Percentiles rank a stretch among this genome's conserved stretches.
Conservation (phyloP, 2,888 invertebrate genomes). For the Drosophila quinaria region DNA sequence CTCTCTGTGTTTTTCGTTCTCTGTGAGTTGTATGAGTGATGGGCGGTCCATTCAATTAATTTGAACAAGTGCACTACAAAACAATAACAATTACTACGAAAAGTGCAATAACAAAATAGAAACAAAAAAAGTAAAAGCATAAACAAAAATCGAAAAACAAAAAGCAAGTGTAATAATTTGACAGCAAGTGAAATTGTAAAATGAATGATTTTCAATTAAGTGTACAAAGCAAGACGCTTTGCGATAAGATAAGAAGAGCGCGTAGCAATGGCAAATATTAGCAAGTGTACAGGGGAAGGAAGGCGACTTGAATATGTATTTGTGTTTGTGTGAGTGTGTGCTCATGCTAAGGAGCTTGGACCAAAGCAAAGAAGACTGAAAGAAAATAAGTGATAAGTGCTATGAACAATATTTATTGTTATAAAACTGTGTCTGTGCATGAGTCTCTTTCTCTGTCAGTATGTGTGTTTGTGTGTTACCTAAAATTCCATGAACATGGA, state of each 20-base stretch:
- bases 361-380: constrained; percentile 48
- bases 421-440: constrained; percentile 19
- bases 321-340: constrained; percentile 15
- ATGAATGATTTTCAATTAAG: constrained; percentile 76
- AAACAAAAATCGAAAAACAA: constrained; percentile 42
- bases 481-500: constrained; percentile 47
- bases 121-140: constrained; percentile 33
- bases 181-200: constrained; percentile 63
- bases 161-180: constrained; percentile 57
- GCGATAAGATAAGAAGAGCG: constrained; percentile 69
- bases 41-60: constrained; percentile 68
- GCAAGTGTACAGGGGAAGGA: constrained; percentile 59
- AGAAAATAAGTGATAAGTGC: constrained; percentile 55
- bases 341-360: constrained; percentile 51
- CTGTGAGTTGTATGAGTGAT: constrained; percentile 41
- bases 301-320: constrained; percentile 14
- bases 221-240: constrained; percentile 53
- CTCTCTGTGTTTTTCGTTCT: constrained; percentile 29
- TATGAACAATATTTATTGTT: constrained; percentile 56
- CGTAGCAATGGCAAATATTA: constrained; percentile 62
- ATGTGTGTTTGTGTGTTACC: constrained; percentile 24
- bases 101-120: constrained; percentile 39
- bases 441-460: constrained; percentile 1
- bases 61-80: constrained; percentile 77
- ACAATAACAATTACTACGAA: constrained; percentile 69